Base-by-base conservation (phyloP, 2,797 vertebrate species). In the Cygnus olor region DNA sequence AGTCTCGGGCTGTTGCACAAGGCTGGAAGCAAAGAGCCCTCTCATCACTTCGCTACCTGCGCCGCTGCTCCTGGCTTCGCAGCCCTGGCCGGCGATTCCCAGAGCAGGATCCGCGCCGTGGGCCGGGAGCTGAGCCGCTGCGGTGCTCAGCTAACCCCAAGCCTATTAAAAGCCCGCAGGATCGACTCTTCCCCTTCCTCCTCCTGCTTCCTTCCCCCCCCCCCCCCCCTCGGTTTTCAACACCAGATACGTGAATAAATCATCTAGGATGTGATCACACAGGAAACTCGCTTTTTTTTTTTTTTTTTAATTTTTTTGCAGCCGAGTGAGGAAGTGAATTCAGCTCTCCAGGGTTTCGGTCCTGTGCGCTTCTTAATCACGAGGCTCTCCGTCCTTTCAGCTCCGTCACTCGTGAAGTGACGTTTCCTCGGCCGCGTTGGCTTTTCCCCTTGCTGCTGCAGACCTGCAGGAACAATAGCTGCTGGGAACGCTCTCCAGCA, bases 181-280 rank as follows among this genome's bases (percentile, higher is more conserved):
- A 85, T 60, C 0, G 3, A 80, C 72, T 89, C 72, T 93, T 94
- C 91, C 91, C 79, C 38, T 96, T 94, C 94, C 88, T 95, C 66
- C 85, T 94, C 36, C 68, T 28, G 47, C 78, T 97, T 96, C 95
- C 93, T 85, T 63, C 20, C 69, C 69, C 27, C 61, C 80, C 86
- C 83, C 45, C 89, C 80, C 45, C 89, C 80, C 70, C 66, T 93
- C 2, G 11, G 78, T 93, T 95, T 93, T 97, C 93, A 95, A 82
- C 90, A 90, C 90, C 47, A 30, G 40, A 16, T 49, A 92, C 86
- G 51, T 85, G 64, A 82, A 93, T 94, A 93, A 95, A 86, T 95
- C 91, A 85, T 82, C 32, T 87, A 64, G 91, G 91, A 96, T 94
- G 83, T 97, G 89, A 92, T 94, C 85, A 77, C 88, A 80, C 83